Evolutionary conservation across 2,797 vertebrate genomes (phyloP).

Genomic region (Loriculus beryllinus): DNA sequence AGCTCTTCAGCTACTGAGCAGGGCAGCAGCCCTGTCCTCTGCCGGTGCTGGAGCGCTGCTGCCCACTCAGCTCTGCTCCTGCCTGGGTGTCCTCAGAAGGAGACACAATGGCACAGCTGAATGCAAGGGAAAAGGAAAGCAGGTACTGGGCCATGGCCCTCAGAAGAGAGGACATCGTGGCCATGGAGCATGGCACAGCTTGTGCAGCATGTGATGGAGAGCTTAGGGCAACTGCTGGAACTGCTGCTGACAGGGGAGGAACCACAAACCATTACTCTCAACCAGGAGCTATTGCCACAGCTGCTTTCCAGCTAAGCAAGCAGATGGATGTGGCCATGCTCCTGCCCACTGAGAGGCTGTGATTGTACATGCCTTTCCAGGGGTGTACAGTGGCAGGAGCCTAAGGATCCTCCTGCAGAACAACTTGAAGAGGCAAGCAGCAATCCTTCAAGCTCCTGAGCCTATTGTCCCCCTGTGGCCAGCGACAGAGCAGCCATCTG

Average conservation of each 20-base stretch:
- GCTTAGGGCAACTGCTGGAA: neutral
- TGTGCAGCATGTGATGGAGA: neutral
- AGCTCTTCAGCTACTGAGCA: neutral
- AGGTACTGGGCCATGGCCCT: neutral
- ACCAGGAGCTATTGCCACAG: neutral
- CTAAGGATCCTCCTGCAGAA: neutral
- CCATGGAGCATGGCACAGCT: neutral
- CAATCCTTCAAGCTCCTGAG: neutral
- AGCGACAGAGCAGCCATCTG: too few species aligned
- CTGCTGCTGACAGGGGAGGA: neutral
- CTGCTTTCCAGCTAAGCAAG: neutral
- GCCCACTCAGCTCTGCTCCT: neutral
- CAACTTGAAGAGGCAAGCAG: neutral
- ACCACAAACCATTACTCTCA: neutral
- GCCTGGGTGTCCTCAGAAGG: neutral
- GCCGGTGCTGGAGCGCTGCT: neutral
- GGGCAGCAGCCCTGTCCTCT: neutral
- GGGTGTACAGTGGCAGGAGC: neutral
- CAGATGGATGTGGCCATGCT: rapidly evolving
- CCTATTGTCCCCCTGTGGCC: neutral
- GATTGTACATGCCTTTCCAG: neutral
- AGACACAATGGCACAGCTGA: neutral
- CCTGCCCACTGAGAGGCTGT: neutral
- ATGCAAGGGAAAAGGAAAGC: neutral
- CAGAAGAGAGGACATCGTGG: neutral